phyloP scores from a whole-genome alignment of 2,113 vertebrate species.

The Hemicordylus capensis region DNA sequence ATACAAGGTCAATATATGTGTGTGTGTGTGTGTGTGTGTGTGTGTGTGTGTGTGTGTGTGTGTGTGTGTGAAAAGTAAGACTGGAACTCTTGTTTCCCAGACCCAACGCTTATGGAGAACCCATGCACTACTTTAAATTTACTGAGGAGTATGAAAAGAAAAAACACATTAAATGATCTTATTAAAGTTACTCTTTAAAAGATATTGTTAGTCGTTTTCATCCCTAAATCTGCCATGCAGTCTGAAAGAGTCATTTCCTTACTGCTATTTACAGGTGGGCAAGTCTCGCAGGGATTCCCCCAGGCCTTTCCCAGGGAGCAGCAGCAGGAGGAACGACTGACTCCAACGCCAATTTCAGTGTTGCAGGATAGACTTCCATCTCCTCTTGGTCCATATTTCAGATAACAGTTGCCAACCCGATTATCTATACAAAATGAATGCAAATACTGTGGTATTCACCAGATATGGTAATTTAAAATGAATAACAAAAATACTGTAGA shows the following conservation, averaged over 20 bases:
- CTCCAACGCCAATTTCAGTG: constrained; percentile 84
- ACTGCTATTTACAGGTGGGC: constrained; percentile 85
- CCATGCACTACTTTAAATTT: neutral
- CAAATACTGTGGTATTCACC: neutral
- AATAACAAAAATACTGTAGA: neutral
- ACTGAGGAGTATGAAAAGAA: neutral
- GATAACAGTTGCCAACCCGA: constrained; percentile 83
- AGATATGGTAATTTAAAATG: neutral
- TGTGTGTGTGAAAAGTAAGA: neutral
- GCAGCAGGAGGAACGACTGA: constrained; percentile 86
- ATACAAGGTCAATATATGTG: neutral
- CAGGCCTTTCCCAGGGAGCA: constrained; percentile 85
- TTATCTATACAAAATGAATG: constrained; percentile 71
- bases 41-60: too few species aligned
- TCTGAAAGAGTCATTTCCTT: constrained; percentile 58
- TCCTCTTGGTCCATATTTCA: constrained; percentile 78
- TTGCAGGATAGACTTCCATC: constrained; percentile 80
- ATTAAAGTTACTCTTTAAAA: neutral
- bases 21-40: too few species aligned
- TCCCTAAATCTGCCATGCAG: neutral
- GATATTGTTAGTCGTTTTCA: neutral
- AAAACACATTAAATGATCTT: neutral
- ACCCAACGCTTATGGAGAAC: rapidly evolving
- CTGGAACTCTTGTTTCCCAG: neutral
- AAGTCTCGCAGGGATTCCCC: constrained; percentile 86